Evolutionary conservation across 1,140 invertebrate species (phyloP).

Genomic region (Ceratina japonica): DNA sequence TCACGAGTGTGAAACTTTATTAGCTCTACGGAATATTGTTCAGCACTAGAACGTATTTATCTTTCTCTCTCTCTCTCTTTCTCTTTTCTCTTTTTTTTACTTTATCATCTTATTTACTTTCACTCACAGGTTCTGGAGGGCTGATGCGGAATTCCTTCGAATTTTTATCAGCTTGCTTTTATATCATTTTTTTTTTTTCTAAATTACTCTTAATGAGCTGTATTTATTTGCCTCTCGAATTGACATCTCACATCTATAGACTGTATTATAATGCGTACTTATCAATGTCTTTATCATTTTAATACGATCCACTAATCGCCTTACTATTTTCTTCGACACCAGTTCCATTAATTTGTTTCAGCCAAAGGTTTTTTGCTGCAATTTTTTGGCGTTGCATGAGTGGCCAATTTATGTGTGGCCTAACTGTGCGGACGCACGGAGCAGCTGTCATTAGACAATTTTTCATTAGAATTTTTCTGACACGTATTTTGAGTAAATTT

Average conservation of each 20-base stretch:
- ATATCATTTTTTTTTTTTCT: constrained; percentile 2
- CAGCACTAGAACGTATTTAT: constrained; percentile 51
- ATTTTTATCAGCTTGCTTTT: constrained; percentile 75
- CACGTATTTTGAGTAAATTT: background rate
- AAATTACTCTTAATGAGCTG: constrained; percentile 65
- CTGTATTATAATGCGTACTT: constrained; percentile 55
- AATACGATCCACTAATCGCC: constrained; percentile 64
- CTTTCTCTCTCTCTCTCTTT: no score
- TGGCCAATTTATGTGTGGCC: constrained; percentile 69
- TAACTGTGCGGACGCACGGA: constrained; percentile 76
- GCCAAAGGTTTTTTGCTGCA: constrained; percentile 74
- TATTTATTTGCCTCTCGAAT: constrained; percentile 62
- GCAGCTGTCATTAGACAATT: constrained; percentile 77
- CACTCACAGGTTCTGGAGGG: constrained; percentile 76
- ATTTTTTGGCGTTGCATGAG: constrained; percentile 79
- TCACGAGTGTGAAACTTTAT: constrained; percentile 57
- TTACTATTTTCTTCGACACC: constrained; percentile 65
- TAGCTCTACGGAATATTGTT: constrained; percentile 28
- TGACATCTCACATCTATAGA: constrained; percentile 43
- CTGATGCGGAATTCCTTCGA: constrained; percentile 72
- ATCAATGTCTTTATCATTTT: constrained; percentile 51
- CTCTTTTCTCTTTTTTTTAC: constrained; percentile 32
- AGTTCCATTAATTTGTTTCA: constrained; percentile 76
- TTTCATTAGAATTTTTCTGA: background rate
- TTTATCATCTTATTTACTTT: constrained; percentile 66